phyloP scores from a whole-genome alignment of 2,888 invertebrate genomes.

The Oxytorus armatus region DNA sequence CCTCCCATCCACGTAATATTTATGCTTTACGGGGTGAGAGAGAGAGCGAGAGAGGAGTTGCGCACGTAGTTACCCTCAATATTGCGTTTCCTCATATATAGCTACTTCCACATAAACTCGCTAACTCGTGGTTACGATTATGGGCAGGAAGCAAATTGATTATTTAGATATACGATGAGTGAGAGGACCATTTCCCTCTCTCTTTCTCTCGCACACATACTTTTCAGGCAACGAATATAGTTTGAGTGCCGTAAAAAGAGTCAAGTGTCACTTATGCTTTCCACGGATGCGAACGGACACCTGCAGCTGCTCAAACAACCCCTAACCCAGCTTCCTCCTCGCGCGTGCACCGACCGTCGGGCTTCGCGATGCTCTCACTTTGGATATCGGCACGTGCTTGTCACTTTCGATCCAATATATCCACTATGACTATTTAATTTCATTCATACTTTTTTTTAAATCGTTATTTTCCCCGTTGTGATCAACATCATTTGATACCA shows the following conservation, averaged over 20 bases:
- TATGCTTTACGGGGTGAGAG: too few relatives aligned
- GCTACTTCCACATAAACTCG: slow-evolving; percentile 80
- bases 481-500: too few relatives aligned
- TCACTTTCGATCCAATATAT: too few relatives aligned
- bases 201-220: not conserved
- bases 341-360: too few relatives aligned
- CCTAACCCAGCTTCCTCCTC: slow-evolving; percentile 1
- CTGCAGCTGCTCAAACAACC: slow-evolving; percentile 56
- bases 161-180: slow-evolving; percentile 81
- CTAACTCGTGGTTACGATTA: slow-evolving; percentile 83
- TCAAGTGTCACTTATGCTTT: slow-evolving; percentile 79
- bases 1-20: slow-evolving; percentile 74
- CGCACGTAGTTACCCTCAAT: too few relatives aligned
- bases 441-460: too few relatives aligned
- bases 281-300: slow-evolving; percentile 67
- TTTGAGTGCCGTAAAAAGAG: slow-evolving; percentile 81
- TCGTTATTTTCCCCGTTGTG: too few relatives aligned
- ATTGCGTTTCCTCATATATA: too few relatives aligned
- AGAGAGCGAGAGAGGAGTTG: too few relatives aligned
- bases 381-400: too few relatives aligned
- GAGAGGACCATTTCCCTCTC: slow-evolving; percentile 32
- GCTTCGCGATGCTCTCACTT: too few relatives aligned
- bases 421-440: too few relatives aligned
- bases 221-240: slow-evolving; percentile 69
- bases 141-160: slow-evolving; percentile 82